phyloP scores from a whole-genome alignment of 2,888 invertebrate species.

The Dynastes grantii region DNA sequence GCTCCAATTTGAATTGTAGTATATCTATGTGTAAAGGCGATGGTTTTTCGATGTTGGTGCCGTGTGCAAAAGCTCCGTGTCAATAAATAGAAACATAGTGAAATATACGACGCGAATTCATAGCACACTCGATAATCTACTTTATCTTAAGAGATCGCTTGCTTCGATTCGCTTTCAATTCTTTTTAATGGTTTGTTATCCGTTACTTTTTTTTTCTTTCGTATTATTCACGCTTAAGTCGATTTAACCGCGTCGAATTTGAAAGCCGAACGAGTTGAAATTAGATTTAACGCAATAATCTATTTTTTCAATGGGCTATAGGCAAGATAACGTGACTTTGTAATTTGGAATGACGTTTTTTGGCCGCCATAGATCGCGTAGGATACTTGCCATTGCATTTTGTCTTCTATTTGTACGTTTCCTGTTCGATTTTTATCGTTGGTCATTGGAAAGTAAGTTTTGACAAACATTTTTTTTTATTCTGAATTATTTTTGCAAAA shows the following conservation, averaged over 20 bases:
- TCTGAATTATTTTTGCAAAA: background rate
- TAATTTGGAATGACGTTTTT: constrained; percentile 7
- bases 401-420: constrained; percentile 2
- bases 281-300: background rate
- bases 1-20: background rate
- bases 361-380: background rate
- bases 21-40: background rate
- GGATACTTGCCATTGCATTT: background rate
- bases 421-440: background rate
- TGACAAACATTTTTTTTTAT: background rate
- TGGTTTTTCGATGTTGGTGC: constrained; percentile 33
- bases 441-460: constrained; percentile 26
- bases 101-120: constrained; percentile 16
- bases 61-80: constrained; percentile 50
- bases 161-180: background rate
- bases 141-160: constrained; percentile 36
- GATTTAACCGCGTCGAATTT: background rate
- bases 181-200: background rate
- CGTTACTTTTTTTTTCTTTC: constrained; percentile 1
- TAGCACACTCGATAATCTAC: constrained; percentile 4
- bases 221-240: background rate
- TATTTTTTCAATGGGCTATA: background rate
- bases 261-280: background rate
- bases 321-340: background rate
- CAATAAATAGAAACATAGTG: background rate